A percentile compares a stretch with the other conserved stretches of the same genome.
Evolutionary conservation across 2,888 invertebrate species (phyloP).

Genomic region (Oithona nana): DNA sequence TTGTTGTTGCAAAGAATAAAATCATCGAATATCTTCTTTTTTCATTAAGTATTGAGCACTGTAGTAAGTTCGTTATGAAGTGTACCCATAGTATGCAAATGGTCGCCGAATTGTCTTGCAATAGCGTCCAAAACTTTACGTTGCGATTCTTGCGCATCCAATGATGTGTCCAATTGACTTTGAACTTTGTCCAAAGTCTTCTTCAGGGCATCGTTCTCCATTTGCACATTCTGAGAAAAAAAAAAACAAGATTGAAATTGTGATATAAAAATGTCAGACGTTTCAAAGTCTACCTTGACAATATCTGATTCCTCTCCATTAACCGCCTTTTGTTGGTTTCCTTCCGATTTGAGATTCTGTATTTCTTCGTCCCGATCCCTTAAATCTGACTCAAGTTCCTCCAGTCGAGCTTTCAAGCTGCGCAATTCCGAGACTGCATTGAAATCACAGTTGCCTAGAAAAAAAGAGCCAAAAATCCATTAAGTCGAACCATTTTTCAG

Average conservation of each 20-base stretch:
- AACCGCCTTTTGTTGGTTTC: conserved; percentile 19
- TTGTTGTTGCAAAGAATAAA: too few relatives aligned
- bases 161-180: conserved; percentile 14
- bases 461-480: too few relatives aligned
- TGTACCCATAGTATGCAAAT: conserved; percentile 56
- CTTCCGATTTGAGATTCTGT: conserved; percentile 30
- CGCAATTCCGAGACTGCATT: conserved; percentile 20
- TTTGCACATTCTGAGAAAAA: conserved; percentile 34
- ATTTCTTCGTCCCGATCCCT: conserved; percentile 66
- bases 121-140: conserved; percentile 56
- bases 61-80: conserved; percentile 53
- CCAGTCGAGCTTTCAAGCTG: conserved; percentile 20
- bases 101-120: conserved; percentile 59
- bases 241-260: conserved; percentile 18
- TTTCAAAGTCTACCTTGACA: background rate
- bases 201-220: conserved; percentile 44
- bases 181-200: conserved; percentile 43
- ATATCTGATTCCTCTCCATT: background rate
- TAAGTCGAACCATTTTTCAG: too few relatives aligned
- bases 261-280: background rate
- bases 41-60: conserved; percentile 17
- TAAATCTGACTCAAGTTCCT: conserved; percentile 47
- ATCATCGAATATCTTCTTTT: too few relatives aligned
- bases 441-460: conserved; percentile 10
- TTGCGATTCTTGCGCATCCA: conserved; percentile 41